phyloP scores from a whole-genome alignment of 1,140 invertebrate genomes.

The Hylyphantes graminicola region DNA sequence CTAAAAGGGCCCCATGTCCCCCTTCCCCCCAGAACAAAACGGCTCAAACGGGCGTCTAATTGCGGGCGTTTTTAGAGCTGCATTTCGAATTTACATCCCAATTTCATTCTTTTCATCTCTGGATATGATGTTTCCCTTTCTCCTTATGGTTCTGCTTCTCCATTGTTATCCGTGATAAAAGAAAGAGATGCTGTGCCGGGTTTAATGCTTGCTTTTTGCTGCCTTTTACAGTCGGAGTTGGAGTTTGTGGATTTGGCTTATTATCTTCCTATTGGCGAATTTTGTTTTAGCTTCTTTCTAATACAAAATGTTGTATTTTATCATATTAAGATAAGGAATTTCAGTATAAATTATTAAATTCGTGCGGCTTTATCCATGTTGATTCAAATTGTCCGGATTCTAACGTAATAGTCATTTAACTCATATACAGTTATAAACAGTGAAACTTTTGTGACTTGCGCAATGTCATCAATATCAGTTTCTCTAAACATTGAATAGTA shows the following conservation, averaged over 20 bases:
- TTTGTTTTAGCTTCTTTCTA: no score
- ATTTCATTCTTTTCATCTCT: conserved; percentile 50
- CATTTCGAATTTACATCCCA: conserved; percentile 57
- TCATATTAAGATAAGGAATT: no score
- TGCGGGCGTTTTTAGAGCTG: conserved; percentile 51
- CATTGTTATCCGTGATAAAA: conserved; percentile 44
- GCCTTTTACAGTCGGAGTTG: conserved; percentile 17
- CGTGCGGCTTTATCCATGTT: no score
- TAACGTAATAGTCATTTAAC: no score
- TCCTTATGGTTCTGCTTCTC: conserved; percentile 4
- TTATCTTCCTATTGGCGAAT: background rate
- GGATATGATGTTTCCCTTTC: conserved; percentile 22
- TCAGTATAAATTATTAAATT: no score
- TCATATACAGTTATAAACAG: no score
- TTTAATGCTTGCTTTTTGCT: conserved; percentile 55
- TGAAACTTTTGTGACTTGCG: no score
- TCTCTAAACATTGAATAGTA: no score
- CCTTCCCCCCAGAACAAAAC: background rate
- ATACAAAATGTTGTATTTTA: no score
- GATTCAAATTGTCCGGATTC: no score
- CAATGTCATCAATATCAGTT: no score
- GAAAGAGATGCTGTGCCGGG: conserved; percentile 29
- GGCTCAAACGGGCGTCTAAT: conserved; percentile 41
- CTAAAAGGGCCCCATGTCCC: background rate
- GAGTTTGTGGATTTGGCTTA: background rate